Evolutionary conservation across 2,113 vertebrate species (phyloP).

Genomic region (Caranx ignobilis): DNA sequence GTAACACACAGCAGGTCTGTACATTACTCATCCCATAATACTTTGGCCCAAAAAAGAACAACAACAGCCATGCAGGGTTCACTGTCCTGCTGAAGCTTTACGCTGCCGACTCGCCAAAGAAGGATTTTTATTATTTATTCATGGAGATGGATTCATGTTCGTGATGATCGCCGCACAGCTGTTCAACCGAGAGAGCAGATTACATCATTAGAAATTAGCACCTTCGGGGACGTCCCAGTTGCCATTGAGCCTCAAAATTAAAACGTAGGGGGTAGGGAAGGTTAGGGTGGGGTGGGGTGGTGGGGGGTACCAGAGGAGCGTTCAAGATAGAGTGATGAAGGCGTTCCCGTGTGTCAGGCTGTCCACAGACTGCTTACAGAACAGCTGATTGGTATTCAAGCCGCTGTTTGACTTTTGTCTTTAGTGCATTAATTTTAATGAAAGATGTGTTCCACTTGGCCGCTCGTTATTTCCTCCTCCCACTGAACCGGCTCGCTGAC

Average conservation of each 20-base stretch:
- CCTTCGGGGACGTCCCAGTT: conserved; percentile 30
- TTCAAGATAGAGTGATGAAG: conserved; percentile 42
- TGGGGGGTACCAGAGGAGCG: conserved; percentile 6
- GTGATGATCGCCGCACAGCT: conserved; percentile 18
- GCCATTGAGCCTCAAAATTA: conserved; percentile 49
- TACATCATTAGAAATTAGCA: conserved; percentile 34
- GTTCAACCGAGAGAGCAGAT: conserved; percentile 41
- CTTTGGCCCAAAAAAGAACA: conserved; percentile 32
- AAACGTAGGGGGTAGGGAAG: background rate
- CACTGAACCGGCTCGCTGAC: conserved; percentile 35
- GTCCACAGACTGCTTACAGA: conserved; percentile 39
- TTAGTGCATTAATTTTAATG: conserved; percentile 66
- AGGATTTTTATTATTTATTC: conserved; percentile 59
- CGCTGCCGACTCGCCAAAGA: conserved; percentile 7
- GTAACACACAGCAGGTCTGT: conserved; percentile 39
- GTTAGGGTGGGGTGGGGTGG: too few relatives aligned
- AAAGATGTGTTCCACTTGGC: conserved; percentile 63
- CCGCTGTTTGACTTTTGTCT: conserved; percentile 63
- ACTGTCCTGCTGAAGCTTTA: conserved; percentile 4
- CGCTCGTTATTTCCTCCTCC: conserved; percentile 47
- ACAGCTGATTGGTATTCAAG: conserved; percentile 60
- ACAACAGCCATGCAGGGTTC: background rate
- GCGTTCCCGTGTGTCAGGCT: conserved; percentile 35
- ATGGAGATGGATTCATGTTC: conserved; percentile 56
- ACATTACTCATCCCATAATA: conserved; percentile 63